Conservation (phyloP, 2,113 vertebrate genomes). For the Glareola pratincola region DNA sequence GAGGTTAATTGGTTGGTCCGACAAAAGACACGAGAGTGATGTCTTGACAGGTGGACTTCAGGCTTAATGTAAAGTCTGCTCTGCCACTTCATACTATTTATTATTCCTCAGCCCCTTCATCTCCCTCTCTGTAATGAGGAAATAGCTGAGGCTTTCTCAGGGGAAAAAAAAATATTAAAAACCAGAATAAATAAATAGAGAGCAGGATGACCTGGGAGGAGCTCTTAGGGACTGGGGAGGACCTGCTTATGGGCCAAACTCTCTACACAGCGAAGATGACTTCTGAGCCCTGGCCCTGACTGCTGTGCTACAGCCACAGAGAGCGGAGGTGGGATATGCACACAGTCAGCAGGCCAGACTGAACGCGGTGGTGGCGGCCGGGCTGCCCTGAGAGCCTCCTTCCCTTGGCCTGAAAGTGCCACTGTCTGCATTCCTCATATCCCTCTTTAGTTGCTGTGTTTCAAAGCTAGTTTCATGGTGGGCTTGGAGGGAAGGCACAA, state of each 20-base stretch:
- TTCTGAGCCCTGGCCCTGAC: background rate
- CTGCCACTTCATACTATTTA: background rate
- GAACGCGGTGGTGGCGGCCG: background rate
- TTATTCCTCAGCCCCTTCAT: background rate
- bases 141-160: background rate
- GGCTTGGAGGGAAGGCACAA: background rate
- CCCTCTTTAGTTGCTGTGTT: background rate
- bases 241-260: background rate
- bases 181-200: background rate
- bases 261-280: background rate
- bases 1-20: background rate
- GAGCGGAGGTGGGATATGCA: background rate
- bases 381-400: fast-evolving
- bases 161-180: background rate
- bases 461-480: background rate
- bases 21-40: background rate
- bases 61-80: background rate
- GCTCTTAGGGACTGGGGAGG: background rate
- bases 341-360: background rate
- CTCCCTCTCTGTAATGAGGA: background rate
- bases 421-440: background rate
- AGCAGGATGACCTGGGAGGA: background rate
- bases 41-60: background rate
- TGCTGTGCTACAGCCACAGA: background rate
- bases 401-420: background rate